Evolutionary conservation across 2,888 invertebrate species (phyloP).

Genomic region (Scaptomyza flava): DNA sequence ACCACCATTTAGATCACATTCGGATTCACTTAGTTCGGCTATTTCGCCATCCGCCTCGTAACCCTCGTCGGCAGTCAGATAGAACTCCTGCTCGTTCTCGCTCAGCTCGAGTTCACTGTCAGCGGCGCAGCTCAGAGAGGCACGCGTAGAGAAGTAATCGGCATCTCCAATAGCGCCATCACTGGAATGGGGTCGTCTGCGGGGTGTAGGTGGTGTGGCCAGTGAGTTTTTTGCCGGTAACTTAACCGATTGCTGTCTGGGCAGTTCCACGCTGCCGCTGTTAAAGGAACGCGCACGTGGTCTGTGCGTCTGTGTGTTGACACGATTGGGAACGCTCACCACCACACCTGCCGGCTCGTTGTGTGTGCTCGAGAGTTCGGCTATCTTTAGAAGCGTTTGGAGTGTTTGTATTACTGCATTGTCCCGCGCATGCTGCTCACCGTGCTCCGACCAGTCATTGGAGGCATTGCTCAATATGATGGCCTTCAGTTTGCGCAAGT

Average conservation of each 20-base stretch:
- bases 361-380: slow-evolving; percentile 77
- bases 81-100: slow-evolving; percentile 82
- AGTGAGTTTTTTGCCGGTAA: slow-evolving; percentile 72
- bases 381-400: slow-evolving; percentile 83
- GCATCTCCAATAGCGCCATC: slow-evolving; percentile 74
- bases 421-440: slow-evolving; percentile 78
- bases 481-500: slow-evolving; percentile 81
- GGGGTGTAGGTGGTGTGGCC: slow-evolving; percentile 66
- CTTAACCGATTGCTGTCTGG: slow-evolving; percentile 60
- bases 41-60: slow-evolving; percentile 85
- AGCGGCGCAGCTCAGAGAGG: slow-evolving; percentile 78
- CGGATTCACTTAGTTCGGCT: slow-evolving; percentile 80
- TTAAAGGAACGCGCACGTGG: slow-evolving; percentile 68
- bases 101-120: slow-evolving; percentile 83
- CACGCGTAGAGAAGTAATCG: slow-evolving; percentile 81
- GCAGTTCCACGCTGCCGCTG: slow-evolving; percentile 62
- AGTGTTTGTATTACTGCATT: slow-evolving; percentile 82
- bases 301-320: slow-evolving; percentile 41
- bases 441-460: slow-evolving; percentile 74
- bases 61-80: slow-evolving; percentile 83
- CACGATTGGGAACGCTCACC: slow-evolving; percentile 52
- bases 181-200: slow-evolving; percentile 68
- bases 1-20: slow-evolving; percentile 66
- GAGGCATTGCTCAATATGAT: slow-evolving; percentile 79
- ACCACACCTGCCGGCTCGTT: slow-evolving; percentile 70